Percentiles rank a stretch among this genome's conserved stretches.
phyloP scores from a whole-genome alignment of 2,113 vertebrate species.

The Pristiophorus japonicus region DNA sequence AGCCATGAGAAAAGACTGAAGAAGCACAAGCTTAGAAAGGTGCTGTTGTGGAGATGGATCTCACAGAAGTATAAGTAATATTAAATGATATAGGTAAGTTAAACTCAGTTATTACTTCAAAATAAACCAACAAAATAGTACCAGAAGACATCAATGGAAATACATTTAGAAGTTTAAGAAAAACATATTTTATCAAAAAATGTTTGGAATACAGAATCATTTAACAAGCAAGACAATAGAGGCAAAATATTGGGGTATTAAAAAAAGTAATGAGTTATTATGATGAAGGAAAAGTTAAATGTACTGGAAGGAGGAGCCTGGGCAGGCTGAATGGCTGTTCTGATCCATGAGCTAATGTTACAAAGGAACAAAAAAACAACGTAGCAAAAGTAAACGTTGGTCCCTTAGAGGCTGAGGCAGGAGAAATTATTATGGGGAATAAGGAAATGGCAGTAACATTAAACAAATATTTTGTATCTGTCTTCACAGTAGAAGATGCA shows the following conservation, averaged over 20 bases:
- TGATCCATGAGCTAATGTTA: not conserved
- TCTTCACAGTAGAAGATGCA: too few relatives aligned
- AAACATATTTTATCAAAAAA: not conserved
- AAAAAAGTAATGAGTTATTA: too few relatives aligned
- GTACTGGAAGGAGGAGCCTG: not conserved
- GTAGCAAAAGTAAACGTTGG: too few relatives aligned
- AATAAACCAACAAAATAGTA: not conserved
- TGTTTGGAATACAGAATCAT: not conserved
- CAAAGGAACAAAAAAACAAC: too few relatives aligned
- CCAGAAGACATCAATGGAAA: not conserved
- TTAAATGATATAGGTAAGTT: not conserved
- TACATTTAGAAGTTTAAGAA: not conserved
- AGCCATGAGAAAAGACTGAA: not conserved
- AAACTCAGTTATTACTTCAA: not conserved
- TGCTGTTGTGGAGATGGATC: not conserved
- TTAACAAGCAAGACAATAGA: not conserved
- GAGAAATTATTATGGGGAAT: too few relatives aligned
- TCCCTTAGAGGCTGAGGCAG: too few relatives aligned
- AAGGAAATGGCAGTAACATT: too few relatives aligned
- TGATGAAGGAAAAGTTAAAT: not conserved
- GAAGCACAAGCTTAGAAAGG: not conserved
- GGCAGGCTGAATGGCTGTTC: not conserved
- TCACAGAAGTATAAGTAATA: slow-evolving; percentile 2
- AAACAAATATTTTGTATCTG: too few relatives aligned
- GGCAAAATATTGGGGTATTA: too few relatives aligned